phyloP scores from a whole-genome alignment of 2,797 vertebrate species.

The Chelon labrosus region DNA sequence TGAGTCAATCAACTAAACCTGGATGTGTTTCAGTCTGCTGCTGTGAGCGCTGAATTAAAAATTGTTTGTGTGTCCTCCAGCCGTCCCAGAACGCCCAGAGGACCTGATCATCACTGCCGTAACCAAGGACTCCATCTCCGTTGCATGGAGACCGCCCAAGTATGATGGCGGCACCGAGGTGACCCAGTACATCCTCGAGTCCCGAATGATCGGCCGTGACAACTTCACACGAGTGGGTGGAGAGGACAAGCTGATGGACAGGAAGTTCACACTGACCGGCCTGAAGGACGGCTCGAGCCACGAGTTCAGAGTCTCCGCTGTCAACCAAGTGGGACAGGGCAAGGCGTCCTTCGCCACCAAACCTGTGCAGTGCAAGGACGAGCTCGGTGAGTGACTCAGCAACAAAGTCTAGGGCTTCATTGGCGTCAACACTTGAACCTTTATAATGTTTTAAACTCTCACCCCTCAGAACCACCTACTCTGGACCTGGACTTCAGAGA shows the following conservation, averaged over 20 bases:
- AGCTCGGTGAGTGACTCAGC: constrained; percentile 88
- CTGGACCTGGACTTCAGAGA: constrained; percentile 96
- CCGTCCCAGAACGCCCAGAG: constrained; percentile 96
- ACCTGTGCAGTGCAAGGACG: constrained; percentile 97
- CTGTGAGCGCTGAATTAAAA: too few species aligned
- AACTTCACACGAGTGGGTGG: constrained; percentile 89
- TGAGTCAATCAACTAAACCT: constrained; percentile 75
- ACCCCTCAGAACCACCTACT: constrained; percentile 89
- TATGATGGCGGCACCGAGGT: constrained; percentile 96
- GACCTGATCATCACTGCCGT: constrained; percentile 93
- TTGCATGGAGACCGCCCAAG: constrained; percentile 96
- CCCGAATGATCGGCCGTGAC: constrained; percentile 94
- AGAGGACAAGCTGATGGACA: constrained; percentile 92
- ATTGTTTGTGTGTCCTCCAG: constrained; percentile 70
- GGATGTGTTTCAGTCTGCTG: too few species aligned
- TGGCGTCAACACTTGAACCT: too few species aligned
- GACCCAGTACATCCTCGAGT: constrained; percentile 92
- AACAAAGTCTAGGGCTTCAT: too few species aligned
- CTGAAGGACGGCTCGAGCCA: constrained; percentile 95
- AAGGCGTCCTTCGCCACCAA: constrained; percentile 97
- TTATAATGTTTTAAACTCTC: not conserved
- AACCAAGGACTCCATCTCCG: constrained; percentile 91
- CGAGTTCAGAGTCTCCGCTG: constrained; percentile 95
- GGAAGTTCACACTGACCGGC: constrained; percentile 90
- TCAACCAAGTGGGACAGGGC: constrained; percentile 95